Base-by-base conservation (phyloP, 2,888 invertebrate genomes). In the Orthosia gothica region DNA sequence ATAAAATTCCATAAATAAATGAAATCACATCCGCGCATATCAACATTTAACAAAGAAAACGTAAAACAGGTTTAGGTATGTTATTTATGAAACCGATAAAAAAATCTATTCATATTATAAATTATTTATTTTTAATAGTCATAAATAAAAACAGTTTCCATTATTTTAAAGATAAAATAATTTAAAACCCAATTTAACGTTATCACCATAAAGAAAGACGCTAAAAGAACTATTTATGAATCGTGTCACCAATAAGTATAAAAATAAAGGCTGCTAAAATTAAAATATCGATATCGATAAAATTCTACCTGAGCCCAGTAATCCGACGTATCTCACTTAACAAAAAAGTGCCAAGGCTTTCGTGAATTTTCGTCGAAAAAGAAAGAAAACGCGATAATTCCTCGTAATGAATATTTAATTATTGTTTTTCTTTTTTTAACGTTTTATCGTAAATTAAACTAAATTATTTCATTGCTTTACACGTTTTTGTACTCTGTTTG, bases 371-470 rank as follows among this genome's bases (percentile, higher is more conserved):
- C 85, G 83, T 76, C 73, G 81, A 89, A 88, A 88, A 91, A 90
- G 87, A 90, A 92, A 92, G 89, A 87, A 89, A 91, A 91, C 89
- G 92, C 90, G 92, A 92, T 94, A 94, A 95, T 94, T 93, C 90
- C 88, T 82, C 81, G 89, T 94, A 94, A 95, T 95, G 94, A 95
- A 95, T 95, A 94, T 95, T 95, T 94, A 95, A 94, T 94, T 93
- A 92, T 94, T 94, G 91, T 93, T 94, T 92, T 89, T 76, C 89
- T 90, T 91, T 92, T 90, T 89, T 88, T 85, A 76, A 89, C 89
- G 91, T 89, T 91, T 91, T 88, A 91, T 89, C 91, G 89, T 92
- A 90, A 93, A 93, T 93, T 93, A 89, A 78, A 86, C 87, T 82
- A 93, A 93, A 95, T 94, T 94, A 93, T 92, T 93, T 92, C 89